Percentiles rank a stretch among this genome's conserved stretches.
Evolutionary conservation across 1,140 invertebrate species (phyloP).

Genomic region (Calephelis nemesis): DNA sequence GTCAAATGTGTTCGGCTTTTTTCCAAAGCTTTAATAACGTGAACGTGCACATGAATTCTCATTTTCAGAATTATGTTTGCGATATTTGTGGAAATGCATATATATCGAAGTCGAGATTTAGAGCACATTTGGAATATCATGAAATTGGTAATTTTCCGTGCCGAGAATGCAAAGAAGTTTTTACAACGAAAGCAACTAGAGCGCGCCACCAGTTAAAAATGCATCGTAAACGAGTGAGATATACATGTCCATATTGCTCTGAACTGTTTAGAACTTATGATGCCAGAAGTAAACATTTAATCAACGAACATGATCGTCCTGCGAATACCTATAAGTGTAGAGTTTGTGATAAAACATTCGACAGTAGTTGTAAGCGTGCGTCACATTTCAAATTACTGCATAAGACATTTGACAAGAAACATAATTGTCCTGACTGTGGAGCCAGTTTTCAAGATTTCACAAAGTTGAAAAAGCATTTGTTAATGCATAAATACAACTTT

Average conservation of each 20-base stretch:
- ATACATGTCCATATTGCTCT: constrained; percentile 60
- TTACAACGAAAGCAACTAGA: constrained; percentile 61
- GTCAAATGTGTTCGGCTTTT: constrained; percentile 51
- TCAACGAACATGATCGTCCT: constrained; percentile 48
- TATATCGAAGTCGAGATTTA: constrained; percentile 79
- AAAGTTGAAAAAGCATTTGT: constrained; percentile 44
- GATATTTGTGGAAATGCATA: constrained; percentile 83
- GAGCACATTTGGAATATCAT: constrained; percentile 80
- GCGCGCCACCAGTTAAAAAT: constrained; percentile 54
- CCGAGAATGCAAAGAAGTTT: constrained; percentile 87
- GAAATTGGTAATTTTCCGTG: constrained; percentile 83
- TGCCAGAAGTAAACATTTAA: constrained; percentile 56
- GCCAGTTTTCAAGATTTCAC: constrained; percentile 42
- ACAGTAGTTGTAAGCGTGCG: constrained; percentile 53
- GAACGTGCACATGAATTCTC: constrained; percentile 71
- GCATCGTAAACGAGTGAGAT: constrained; percentile 62
- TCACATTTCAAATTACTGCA: constrained; percentile 45
- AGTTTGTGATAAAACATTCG: constrained; percentile 49
- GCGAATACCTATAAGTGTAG: constrained; percentile 45
- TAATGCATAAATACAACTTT: constrained; percentile 36
- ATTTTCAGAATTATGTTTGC: constrained; percentile 80
- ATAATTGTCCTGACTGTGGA: constrained; percentile 45
- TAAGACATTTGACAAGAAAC: constrained; percentile 40
- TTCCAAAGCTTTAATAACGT: constrained; percentile 55
- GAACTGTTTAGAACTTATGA: constrained; percentile 64